These are phyloP conservation scores for Thumatha senex DNA, from an alignment of 2,888 invertebrate genomes.

Conservation along the genomic window DNA sequence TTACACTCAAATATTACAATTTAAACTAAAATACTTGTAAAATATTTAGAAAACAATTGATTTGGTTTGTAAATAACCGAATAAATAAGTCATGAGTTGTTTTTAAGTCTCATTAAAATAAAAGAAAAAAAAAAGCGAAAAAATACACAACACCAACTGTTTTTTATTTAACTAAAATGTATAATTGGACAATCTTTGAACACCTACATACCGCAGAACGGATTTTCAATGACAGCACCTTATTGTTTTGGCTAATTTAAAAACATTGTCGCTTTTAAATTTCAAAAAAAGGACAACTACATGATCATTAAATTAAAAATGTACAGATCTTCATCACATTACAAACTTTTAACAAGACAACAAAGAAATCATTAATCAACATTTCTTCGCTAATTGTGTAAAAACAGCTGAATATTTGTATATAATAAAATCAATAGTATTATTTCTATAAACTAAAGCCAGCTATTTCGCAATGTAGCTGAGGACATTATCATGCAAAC, in stretches of 20 bases:
- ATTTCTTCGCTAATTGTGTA: not conserved
- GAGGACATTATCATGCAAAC: conserved; percentile 5
- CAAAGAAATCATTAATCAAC: conserved; percentile 1
- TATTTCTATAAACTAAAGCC: not conserved
- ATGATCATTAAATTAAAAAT: not conserved
- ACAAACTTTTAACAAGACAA: conserved; percentile 1
- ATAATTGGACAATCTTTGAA: conserved; percentile 31
- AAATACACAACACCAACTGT: conserved; percentile 14
- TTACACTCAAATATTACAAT: too few species aligned
- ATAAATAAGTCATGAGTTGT: too few species aligned
- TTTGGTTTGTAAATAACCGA: too few species aligned
- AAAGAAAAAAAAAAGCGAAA: conserved; percentile 17
- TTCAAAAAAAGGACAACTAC: conserved; percentile 10
- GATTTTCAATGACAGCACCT: conserved; percentile 10
- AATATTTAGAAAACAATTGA: not conserved
- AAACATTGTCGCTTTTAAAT: conserved; percentile 11
- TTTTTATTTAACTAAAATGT: conserved; percentile 36
- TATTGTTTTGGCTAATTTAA: conserved; percentile 10
- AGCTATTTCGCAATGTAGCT: conserved; percentile 5
- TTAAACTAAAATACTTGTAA: not conserved
- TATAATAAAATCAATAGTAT: conserved; percentile 1
- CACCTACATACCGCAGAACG: conserved; percentile 5
- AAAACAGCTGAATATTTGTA: not conserved
- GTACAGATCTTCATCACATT: not conserved
- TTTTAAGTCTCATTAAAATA: not conserved